Percentiles rank a stretch among this genome's conserved stretches.
These are phyloP conservation scores for Eucera pruinosa DNA, from an alignment of 2,888 invertebrate genomes.

Conservation along the genomic window DNA sequence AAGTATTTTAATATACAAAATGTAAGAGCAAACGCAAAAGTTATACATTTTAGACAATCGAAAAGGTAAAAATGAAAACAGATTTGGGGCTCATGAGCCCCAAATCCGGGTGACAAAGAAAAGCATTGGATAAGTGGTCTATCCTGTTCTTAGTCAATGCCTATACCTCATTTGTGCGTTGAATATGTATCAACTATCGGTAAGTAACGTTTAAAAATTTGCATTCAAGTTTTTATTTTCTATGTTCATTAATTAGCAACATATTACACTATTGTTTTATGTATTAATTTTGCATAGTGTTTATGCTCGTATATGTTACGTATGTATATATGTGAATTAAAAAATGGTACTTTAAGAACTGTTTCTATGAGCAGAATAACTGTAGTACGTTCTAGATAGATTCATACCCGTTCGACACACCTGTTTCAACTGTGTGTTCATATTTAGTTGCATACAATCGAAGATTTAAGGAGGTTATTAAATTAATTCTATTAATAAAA, in stretches of 20 bases:
- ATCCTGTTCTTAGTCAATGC: too few species aligned
- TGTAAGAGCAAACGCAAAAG: too few species aligned
- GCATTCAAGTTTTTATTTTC: not conserved
- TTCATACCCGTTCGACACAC: constrained; percentile 28
- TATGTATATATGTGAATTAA: not conserved
- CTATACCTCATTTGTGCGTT: too few species aligned
- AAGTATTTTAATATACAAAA: too few species aligned
- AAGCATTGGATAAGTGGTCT: too few species aligned
- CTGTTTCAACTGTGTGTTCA: constrained; percentile 35
- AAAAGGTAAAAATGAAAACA: too few species aligned
- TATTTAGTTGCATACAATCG: constrained; percentile 25
- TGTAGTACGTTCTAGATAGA: constrained; percentile 21
- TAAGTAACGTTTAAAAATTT: not conserved
- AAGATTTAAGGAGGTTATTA: constrained; percentile 37
- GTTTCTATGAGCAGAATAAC: constrained; percentile 40
- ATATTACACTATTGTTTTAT: not conserved
- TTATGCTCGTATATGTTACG: not conserved
- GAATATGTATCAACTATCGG: not conserved
- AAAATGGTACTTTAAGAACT: constrained; percentile 19
- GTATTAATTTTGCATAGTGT: not conserved
- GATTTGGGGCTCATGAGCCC: too few species aligned
- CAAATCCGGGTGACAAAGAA: too few species aligned
- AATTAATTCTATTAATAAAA: not conserved
- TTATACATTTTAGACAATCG: too few species aligned
- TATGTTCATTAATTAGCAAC: not conserved